phyloP scores from a whole-genome alignment of 2,888 invertebrate species.

The Ceratothoa steindachneri region DNA sequence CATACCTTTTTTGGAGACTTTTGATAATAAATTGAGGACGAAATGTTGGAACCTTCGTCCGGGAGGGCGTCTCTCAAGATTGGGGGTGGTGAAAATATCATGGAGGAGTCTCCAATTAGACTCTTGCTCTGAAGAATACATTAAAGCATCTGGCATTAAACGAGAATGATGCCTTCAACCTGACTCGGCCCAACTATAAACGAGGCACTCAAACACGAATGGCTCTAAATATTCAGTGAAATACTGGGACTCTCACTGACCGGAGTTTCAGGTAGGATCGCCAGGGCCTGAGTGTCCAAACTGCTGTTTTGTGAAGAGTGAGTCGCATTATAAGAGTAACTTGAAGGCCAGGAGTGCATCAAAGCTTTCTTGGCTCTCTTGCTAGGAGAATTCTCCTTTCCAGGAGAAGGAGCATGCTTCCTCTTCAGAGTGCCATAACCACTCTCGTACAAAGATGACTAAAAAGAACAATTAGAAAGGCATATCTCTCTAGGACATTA shows the following conservation, averaged over 20 bases:
- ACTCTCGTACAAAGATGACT: slow-evolving; percentile 57
- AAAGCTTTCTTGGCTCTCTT: slow-evolving; percentile 72
- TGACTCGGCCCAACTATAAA: too few relatives aligned
- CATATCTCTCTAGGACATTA: neutral
- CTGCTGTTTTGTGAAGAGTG: neutral
- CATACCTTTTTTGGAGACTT: slow-evolving; percentile 52
- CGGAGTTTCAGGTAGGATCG: slow-evolving; percentile 53
- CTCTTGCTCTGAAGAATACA: slow-evolving; percentile 58
- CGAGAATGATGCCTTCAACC: slow-evolving; percentile 72
- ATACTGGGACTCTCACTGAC: slow-evolving; percentile 51
- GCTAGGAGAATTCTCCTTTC: slow-evolving; percentile 47
- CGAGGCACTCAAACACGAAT: too few relatives aligned
- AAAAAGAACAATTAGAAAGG: neutral
- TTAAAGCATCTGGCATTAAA: slow-evolving; percentile 68
- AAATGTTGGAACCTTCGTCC: slow-evolving; percentile 52
- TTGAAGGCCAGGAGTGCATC: slow-evolving; percentile 66
- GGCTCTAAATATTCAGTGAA: too few relatives aligned
- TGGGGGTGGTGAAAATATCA: slow-evolving; percentile 70
- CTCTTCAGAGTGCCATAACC: slow-evolving; percentile 58
- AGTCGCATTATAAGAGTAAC: neutral
- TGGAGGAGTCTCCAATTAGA: slow-evolving; percentile 53
- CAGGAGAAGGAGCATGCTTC: slow-evolving; percentile 22
- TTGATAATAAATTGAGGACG: neutral
- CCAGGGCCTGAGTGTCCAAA: slow-evolving; percentile 17
- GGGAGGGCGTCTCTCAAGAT: slow-evolving; percentile 77